phyloP scores from a whole-genome alignment of 2,888 invertebrate species.

The Watsonalla binaria region DNA sequence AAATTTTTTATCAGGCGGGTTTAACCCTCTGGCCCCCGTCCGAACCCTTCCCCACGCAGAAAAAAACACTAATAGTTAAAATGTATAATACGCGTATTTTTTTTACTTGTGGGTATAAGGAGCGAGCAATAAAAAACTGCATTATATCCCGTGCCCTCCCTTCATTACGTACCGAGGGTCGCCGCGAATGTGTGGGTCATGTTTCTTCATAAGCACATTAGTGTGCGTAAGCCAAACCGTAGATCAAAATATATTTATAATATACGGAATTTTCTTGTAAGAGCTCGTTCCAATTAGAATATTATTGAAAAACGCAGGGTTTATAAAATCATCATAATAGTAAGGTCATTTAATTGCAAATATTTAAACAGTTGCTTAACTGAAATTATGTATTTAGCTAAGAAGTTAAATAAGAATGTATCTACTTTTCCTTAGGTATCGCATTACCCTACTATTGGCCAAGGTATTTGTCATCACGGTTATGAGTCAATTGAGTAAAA shows the following conservation, averaged over 20 bases:
- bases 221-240: background rate
- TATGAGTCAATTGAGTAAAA: too few relatives aligned
- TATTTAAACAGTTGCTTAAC: background rate
- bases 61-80: conserved; percentile 74
- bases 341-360: too few relatives aligned
- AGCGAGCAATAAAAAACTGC: conserved; percentile 77
- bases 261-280: conserved; percentile 15
- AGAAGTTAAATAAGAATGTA: background rate
- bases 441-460: background rate
- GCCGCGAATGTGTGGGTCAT: conserved; percentile 42
- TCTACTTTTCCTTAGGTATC: background rate
- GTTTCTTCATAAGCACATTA: conserved; percentile 5
- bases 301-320: background rate
- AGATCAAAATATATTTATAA: conserved; percentile 12
- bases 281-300: conserved; percentile 11
- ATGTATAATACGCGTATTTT: conserved; percentile 69
- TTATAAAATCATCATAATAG: background rate
- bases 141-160: conserved; percentile 76
- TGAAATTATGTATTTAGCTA: background rate
- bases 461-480: background rate
- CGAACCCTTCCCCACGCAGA: conserved; percentile 69
- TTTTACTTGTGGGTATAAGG: conserved; percentile 74
- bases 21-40: conserved; percentile 57
- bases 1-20: conserved; percentile 67
- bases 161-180: conserved; percentile 69